Base-by-base conservation (phyloP, 2,797 vertebrate genomes). In the Varecia variegata region DNA sequence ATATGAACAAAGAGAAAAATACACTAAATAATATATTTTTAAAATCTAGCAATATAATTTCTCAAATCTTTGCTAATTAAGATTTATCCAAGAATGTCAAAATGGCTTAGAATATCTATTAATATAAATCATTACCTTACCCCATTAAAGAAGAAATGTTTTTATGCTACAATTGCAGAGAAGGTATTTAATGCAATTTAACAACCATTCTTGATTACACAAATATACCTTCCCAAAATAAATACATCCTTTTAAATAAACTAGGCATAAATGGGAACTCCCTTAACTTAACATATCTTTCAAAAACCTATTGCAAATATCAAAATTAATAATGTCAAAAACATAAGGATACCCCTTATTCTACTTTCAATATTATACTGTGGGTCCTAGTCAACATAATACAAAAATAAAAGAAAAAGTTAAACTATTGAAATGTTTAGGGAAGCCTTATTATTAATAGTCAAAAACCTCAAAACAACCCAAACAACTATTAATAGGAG, bases 101-200 rank as follows among this genome's bases (percentile, higher is more conserved):
- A 92, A 80, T 58, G 1, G 17, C 58, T 88, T 88, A 20, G 38
- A 93, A 14, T 20, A 45, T 71, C 45, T 89, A 71, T 35, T 83
- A 92, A 65, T 71, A 70, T 43, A 87, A 93, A 45, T 85, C n/a
- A 81, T 45, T 70, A 47, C 20, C 40, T 74, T 83, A 82, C 47
- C 35, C 93, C 35, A 45, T 84, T 86, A 81, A 93, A 94, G 35
- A 13, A 68, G 45, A 79, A 79, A 92, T 6, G 5, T 23, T 60
- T 93, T n/a, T 60, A 25, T 60, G 47, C 35, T 35, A 84, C 43
- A 80, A 10, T 45, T 25, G 20, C 15, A 90, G 76, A 87, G 74
- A 95, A 94, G 38, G 10, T 54, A 70, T 9, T 85, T 88, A 89
- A 71, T 71, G 43, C 32, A 83, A 92, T 70, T 70, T 60, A 89